phyloP scores from a whole-genome alignment of 2,888 invertebrate genomes.

The Drosophila antonietae region DNA sequence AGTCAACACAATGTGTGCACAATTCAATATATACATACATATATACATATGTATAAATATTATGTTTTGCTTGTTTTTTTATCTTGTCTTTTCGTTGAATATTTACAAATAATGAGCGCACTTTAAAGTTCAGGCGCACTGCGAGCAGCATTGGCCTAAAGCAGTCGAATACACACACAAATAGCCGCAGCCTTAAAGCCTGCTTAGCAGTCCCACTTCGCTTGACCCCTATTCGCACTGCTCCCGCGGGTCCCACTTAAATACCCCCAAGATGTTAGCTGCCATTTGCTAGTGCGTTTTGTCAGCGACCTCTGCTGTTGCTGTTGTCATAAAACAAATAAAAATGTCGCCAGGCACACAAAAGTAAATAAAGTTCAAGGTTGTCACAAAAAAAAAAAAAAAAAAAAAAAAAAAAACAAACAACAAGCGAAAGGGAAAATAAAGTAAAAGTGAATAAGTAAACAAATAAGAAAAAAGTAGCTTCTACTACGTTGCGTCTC shows the following conservation, averaged over 20 bases:
- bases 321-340: constrained; percentile 51
- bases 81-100: not conserved
- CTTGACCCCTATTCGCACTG: constrained; percentile 37
- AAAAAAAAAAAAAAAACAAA: constrained; percentile 28
- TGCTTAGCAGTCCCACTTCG: constrained; percentile 12
- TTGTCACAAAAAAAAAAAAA: constrained; percentile 37
- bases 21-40: not conserved
- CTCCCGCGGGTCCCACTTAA: constrained; percentile 67
- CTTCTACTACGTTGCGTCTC: constrained; percentile 41
- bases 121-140: too few species aligned
- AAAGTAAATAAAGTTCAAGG: constrained; percentile 55
- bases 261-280: constrained; percentile 54
- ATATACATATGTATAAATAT: not conserved
- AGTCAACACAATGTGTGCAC: constrained; percentile 21
- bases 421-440: constrained; percentile 13
- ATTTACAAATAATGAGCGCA: constrained; percentile 16
- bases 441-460: constrained; percentile 47
- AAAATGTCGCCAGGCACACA: constrained; percentile 48
- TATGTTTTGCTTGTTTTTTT: constrained; percentile 22
- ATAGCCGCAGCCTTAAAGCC: constrained; percentile 34
- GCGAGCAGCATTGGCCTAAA: too few species aligned
- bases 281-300: constrained; percentile 54
- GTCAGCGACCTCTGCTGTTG: constrained; percentile 18
- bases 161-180: constrained; percentile 2
- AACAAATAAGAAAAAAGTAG: constrained; percentile 34